A percentile compares a stretch with the other conserved stretches of the same genome.
phyloP scores from a whole-genome alignment of 2,888 invertebrate genomes.

The Timandra comae region DNA sequence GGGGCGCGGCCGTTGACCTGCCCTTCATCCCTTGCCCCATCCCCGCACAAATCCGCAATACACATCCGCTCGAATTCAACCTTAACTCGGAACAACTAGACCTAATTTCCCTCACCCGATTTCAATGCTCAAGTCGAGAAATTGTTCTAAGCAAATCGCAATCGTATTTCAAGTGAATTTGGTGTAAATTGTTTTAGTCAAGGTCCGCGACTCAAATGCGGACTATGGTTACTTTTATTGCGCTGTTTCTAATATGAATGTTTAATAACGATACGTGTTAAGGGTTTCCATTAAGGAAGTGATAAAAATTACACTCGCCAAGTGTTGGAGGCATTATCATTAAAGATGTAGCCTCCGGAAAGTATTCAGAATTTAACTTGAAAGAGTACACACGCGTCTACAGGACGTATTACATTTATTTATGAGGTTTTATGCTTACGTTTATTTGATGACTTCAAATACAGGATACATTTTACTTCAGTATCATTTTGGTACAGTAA shows the following conservation, averaged over 20 bases:
- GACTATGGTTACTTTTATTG: slow-evolving; percentile 24
- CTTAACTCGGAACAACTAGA: slow-evolving; percentile 45
- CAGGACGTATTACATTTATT: neutral
- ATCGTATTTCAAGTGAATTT: slow-evolving; percentile 54
- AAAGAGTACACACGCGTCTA: neutral
- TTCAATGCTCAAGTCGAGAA: slow-evolving; percentile 44
- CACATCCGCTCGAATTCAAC: slow-evolving; percentile 44
- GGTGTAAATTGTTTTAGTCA: slow-evolving; percentile 48
- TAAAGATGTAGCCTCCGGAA: slow-evolving; percentile 2
- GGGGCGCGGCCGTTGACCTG: slow-evolving; percentile 49
- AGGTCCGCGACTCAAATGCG: slow-evolving; percentile 23
- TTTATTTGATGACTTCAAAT: too few relatives aligned
- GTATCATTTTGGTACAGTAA: too few relatives aligned
- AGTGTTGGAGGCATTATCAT: slow-evolving; percentile 4
- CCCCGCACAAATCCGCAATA: slow-evolving; percentile 29
- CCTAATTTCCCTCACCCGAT: slow-evolving; percentile 38
- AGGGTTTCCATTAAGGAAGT: slow-evolving; percentile 12
- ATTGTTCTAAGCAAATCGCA: slow-evolving; percentile 49
- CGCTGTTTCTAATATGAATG: slow-evolving; percentile 22
- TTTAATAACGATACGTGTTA: slow-evolving; percentile 15
- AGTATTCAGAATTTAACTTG: neutral
- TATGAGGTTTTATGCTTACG: too few relatives aligned
- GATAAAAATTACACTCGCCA: slow-evolving; percentile 11
- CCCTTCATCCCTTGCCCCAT: slow-evolving; percentile 43
- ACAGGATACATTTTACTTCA: too few relatives aligned